Percentiles rank a stretch among this genome's conserved stretches.
phyloP scores from a whole-genome alignment of 2,113 vertebrate genomes.

The Amphiprion ocellaris region DNA sequence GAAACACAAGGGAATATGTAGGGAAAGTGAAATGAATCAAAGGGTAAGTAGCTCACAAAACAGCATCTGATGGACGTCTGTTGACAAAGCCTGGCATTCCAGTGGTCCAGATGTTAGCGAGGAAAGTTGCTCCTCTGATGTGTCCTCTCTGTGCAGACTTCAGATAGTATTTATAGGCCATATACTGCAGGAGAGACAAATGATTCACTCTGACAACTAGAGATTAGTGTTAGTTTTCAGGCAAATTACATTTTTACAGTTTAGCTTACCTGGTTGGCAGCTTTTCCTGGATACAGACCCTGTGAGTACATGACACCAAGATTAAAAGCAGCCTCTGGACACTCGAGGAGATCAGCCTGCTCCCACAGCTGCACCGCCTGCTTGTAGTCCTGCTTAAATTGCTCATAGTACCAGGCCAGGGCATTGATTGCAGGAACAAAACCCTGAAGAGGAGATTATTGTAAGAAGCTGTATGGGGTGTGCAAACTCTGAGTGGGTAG shows the following conservation, averaged over 20 bases:
- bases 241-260: neutral
- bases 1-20: neutral
- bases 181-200: conserved; percentile 67
- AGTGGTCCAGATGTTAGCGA: conserved; percentile 81
- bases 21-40: neutral
- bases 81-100: conserved; percentile 78
- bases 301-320: conserved; percentile 82
- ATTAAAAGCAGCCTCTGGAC: conserved; percentile 85
- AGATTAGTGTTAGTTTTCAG: neutral
- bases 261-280: conserved; percentile 68
- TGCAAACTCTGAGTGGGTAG: neutral
- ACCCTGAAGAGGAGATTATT: conserved; percentile 66
- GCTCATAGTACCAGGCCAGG: conserved; percentile 87
- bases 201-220: neutral
- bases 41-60: conserved; percentile 74
- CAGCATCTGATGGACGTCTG: conserved; percentile 77
- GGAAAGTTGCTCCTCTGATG: conserved; percentile 74
- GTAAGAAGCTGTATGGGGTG: neutral
- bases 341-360: conserved; percentile 75
- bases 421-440: conserved; percentile 85
- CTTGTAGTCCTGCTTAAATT: conserved; percentile 78
- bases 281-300: conserved; percentile 84
- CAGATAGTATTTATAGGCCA: conserved; percentile 83
- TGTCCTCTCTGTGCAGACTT: conserved; percentile 83
- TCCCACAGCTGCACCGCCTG: conserved; percentile 85